phyloP scores from a whole-genome alignment of 2,797 vertebrate genomes.

The Phoxinus dragarum region DNA sequence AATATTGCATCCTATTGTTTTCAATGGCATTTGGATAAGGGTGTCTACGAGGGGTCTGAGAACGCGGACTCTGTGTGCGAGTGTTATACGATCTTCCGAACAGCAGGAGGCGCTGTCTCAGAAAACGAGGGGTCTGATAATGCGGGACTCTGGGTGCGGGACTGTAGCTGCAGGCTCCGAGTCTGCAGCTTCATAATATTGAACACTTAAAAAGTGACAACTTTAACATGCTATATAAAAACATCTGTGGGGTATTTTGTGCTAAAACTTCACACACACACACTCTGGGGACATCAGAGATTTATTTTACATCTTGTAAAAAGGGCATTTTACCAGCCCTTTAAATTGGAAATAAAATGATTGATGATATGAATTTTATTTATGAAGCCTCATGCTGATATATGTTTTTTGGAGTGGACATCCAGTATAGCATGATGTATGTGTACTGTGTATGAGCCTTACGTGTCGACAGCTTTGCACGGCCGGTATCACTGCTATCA shows the following conservation, averaged over 20 bases:
- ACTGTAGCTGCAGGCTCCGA: no score
- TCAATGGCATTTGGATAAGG: neutral
- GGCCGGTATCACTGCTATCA: conserved; percentile 88
- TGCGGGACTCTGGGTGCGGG: no score
- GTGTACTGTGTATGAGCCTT: conserved; percentile 48
- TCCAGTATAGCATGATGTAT: neutral
- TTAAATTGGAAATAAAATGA: neutral
- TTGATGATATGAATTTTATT: neutral
- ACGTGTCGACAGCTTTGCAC: conserved; percentile 82
- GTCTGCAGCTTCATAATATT: no score
- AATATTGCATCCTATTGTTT: neutral
- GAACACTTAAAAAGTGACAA: no score
- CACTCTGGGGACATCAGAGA: no score
- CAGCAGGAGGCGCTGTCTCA: neutral
- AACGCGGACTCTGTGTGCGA: no score
- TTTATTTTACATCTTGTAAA: no score
- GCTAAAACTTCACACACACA: no score
- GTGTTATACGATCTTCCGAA: neutral
- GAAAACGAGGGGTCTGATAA: no score
- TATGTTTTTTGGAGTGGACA: neutral
- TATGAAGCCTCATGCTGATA: neutral
- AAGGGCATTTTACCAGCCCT: no score
- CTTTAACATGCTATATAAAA: no score
- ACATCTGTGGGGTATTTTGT: no score
- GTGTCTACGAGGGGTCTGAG: neutral